Percentiles rank a stretch among this genome's conserved stretches.
These are phyloP conservation scores for Formica selysi DNA, from an alignment of 1,140 invertebrate genomes.

Conservation along the genomic window DNA sequence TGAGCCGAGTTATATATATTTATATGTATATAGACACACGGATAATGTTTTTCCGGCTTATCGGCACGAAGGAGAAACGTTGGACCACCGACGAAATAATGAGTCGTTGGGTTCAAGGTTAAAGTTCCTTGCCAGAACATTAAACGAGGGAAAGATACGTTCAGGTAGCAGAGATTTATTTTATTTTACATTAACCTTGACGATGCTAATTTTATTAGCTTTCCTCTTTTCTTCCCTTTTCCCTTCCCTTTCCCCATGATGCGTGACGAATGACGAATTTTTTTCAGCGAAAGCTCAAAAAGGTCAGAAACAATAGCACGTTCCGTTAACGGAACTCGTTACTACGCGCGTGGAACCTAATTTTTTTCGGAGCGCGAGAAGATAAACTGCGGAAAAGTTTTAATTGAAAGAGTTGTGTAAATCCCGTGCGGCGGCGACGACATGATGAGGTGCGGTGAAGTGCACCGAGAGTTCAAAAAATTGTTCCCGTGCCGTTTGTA, in stretches of 20 bases:
- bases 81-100: background rate
- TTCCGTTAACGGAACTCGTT: conserved; percentile 69
- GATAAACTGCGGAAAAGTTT: conserved; percentile 73
- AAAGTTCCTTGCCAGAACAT: background rate
- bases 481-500: conserved; percentile 40
- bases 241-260: background rate
- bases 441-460: conserved; percentile 43
- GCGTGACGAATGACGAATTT: conserved; percentile 39
- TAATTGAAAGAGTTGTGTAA: conserved; percentile 76
- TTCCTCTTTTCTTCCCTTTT: no score
- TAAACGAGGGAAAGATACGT: background rate
- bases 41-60: background rate
- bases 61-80: background rate
- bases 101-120: background rate
- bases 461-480: conserved; percentile 52
- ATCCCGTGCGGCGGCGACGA: conserved; percentile 58
- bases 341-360: conserved; percentile 65
- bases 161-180: background rate
- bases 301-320: conserved; percentile 23
- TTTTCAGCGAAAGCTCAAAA: conserved; percentile 6
- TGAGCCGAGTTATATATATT: background rate
- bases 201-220: background rate
- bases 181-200: conserved; percentile 27
- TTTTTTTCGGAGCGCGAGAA: conserved; percentile 60
- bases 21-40: background rate